These are phyloP conservation scores for Podarcis raffonei DNA, from an alignment of 2,113 vertebrate species.

Conservation along the genomic window DNA sequence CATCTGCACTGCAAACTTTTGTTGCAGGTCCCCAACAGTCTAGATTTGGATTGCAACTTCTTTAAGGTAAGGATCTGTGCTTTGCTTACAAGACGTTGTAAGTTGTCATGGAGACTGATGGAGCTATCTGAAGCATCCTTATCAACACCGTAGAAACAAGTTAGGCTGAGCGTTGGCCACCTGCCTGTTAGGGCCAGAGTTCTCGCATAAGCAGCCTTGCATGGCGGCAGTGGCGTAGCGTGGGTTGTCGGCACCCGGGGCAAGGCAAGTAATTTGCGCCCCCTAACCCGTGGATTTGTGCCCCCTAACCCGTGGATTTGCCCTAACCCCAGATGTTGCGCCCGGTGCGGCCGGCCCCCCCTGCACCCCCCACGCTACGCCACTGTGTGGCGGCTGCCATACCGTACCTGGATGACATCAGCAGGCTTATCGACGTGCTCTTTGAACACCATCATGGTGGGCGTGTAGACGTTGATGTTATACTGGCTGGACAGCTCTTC, in stretches of 20 bases:
- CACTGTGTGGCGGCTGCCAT: fast-evolving
- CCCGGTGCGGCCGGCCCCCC: too few relatives aligned
- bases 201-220: too few relatives aligned
- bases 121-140: background rate
- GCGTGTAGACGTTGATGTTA: slow-evolving; percentile 88
- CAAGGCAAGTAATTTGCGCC: too few relatives aligned
- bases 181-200: background rate
- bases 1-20: too few relatives aligned
- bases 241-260: too few relatives aligned
- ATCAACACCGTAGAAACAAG: background rate
- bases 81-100: background rate
- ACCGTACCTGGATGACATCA: slow-evolving; percentile 87
- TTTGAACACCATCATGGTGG: slow-evolving; percentile 92
- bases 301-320: too few relatives aligned
- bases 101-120: background rate
- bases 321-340: too few relatives aligned
- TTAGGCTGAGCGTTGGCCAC: background rate
- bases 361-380: too few relatives aligned
- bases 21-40: background rate
- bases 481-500: slow-evolving; percentile 86
- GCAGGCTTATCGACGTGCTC: slow-evolving; percentile 86
- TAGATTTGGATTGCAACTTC: background rate
- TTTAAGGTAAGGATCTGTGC: background rate
- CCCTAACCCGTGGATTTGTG: too few relatives aligned
- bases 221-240: too few relatives aligned